Conservation (phyloP, 2,797 vertebrate species). For the Pangasius mekongensis region DNA sequence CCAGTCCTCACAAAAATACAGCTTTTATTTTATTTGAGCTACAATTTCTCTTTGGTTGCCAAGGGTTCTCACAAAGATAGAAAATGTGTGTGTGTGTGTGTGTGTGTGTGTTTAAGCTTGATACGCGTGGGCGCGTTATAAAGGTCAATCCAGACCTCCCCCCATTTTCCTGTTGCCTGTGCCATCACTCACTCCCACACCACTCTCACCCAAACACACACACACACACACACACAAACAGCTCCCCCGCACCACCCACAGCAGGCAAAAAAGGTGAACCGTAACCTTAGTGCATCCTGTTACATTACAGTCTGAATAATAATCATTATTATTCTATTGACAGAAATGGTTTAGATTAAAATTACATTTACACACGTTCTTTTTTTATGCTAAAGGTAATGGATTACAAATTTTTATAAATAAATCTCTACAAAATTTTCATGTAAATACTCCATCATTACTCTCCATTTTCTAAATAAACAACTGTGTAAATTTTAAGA, state of each 20-base stretch:
- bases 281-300: neutral
- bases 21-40: neutral
- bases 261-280: neutral
- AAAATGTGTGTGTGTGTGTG: neutral
- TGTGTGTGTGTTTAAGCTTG: conserved; percentile 45
- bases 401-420: neutral
- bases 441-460: neutral
- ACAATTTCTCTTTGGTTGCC: neutral
- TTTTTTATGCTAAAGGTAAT: neutral
- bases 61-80: neutral
- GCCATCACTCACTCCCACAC: conserved; percentile 54
- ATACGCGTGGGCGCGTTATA: conserved; percentile 48
- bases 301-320: neutral
- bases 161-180: conserved; percentile 59
- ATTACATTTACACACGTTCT: neutral
- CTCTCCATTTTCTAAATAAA: neutral
- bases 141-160: conserved; percentile 63
- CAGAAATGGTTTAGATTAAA: neutral
- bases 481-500: neutral
- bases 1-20: neutral
- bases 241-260: neutral
- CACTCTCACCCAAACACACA: conserved; percentile 19
- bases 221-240: neutral
- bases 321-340: neutral
- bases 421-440: neutral